phyloP scores from a whole-genome alignment of 2,797 vertebrate genomes.

The Galagoides demidoff region DNA sequence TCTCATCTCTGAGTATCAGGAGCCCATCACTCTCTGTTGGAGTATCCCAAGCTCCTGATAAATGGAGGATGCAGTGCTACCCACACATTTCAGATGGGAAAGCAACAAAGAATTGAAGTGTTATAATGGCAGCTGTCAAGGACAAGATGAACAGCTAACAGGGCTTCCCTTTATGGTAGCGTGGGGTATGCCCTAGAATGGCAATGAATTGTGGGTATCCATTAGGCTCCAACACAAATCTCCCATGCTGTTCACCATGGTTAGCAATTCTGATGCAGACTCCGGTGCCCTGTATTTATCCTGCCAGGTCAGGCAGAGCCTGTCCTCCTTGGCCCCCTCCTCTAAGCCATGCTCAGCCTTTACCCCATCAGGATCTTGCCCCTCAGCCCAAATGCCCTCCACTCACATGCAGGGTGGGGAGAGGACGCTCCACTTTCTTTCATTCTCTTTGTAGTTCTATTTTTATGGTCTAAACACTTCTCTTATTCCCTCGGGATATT shows the following conservation, averaged over 20 bases:
- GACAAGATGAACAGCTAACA: background rate
- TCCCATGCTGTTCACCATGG: background rate
- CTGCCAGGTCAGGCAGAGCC: background rate
- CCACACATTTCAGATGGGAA: background rate
- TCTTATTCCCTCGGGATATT: slow-evolving; percentile 50
- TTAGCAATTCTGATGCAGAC: background rate
- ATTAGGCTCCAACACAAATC: background rate
- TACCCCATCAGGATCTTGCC: background rate
- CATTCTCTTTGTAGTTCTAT: slow-evolving; percentile 16
- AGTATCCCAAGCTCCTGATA: background rate
- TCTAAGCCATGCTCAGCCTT: background rate
- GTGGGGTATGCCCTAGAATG: background rate
- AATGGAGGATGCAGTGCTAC: background rate
- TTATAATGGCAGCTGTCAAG: background rate
- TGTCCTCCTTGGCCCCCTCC: background rate
- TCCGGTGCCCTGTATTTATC: background rate
- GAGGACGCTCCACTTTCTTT: background rate
- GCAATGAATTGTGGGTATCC: background rate
- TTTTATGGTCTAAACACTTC: slow-evolving; percentile 44
- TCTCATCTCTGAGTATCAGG: background rate
- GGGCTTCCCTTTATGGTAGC: background rate
- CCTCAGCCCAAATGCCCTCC: background rate
- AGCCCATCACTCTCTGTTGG: background rate
- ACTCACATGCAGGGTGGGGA: background rate
- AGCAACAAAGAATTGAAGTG: background rate